Percentiles rank a stretch among this genome's conserved stretches.
These are phyloP conservation scores for Eucriotettix oculatus DNA, from an alignment of 2,888 invertebrate species.

Conservation along the genomic window DNA sequence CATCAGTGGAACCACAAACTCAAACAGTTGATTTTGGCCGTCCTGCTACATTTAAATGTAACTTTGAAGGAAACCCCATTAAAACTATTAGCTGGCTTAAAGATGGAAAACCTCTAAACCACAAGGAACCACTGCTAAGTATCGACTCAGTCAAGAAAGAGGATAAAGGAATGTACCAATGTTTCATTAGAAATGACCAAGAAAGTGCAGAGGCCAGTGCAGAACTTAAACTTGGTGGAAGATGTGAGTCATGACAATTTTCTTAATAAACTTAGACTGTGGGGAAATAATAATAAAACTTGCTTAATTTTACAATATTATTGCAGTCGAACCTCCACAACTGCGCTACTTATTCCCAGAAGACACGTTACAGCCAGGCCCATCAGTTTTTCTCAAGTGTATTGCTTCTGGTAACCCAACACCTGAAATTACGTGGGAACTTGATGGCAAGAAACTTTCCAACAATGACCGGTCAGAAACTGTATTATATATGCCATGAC, in stretches of 20 bases:
- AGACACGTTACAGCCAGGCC: conserved; percentile 79
- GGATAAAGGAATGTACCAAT: conserved; percentile 95
- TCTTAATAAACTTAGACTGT: neutral
- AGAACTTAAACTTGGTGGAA: conserved; percentile 81
- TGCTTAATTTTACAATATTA: conserved; percentile 11
- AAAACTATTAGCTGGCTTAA: conserved; percentile 85
- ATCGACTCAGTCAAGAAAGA: conserved; percentile 85
- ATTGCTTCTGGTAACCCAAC: conserved; percentile 89
- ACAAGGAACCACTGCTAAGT: conserved; percentile 63
- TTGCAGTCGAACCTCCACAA: conserved; percentile 69
- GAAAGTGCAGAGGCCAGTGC: conserved; percentile 86
- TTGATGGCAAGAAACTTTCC: conserved; percentile 69
- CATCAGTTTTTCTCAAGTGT: conserved; percentile 77
- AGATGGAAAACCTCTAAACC: conserved; percentile 73
- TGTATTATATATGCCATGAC: neutral
- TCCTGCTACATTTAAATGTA: conserved; percentile 82
- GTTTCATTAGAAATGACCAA: conserved; percentile 82
- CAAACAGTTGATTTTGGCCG: conserved; percentile 90
- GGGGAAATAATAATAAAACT: neutral
- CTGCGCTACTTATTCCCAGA: conserved; percentile 77
- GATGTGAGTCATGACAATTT: conserved; percentile 39
- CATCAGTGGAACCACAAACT: conserved; percentile 73
- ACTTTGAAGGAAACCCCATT: conserved; percentile 77
- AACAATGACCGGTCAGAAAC: conserved; percentile 44
- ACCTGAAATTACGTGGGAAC: conserved; percentile 84